A percentile compares a stretch with the other conserved stretches of the same genome.
Conservation (phyloP, 2,113 vertebrate species). For the Apodemus sylvaticus region DNA sequence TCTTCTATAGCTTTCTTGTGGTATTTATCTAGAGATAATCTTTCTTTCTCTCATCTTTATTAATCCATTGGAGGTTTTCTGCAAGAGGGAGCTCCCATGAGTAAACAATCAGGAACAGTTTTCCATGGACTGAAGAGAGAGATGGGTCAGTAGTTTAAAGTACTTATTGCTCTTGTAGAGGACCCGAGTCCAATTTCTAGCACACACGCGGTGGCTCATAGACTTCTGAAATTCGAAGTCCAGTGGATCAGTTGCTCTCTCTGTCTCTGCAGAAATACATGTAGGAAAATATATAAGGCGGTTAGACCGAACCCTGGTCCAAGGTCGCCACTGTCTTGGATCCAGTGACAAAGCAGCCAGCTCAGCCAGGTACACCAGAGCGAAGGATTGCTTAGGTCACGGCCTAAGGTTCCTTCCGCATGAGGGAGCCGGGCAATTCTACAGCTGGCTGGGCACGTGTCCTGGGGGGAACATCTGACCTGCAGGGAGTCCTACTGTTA, state of each 20-base stretch:
- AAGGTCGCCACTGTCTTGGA: too few species aligned
- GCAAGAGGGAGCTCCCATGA: background rate
- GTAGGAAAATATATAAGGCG: background rate
- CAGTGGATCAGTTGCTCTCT: background rate
- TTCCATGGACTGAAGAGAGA: background rate
- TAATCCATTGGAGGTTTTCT: background rate
- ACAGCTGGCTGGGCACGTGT: too few species aligned
- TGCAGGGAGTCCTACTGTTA: too few species aligned
- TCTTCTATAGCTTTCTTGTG: background rate
- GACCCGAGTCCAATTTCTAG: background rate
- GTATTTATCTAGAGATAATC: background rate
- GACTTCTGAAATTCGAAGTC: background rate
- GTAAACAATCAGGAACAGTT: background rate
- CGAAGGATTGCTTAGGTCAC: too few species aligned
- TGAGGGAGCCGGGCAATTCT: too few species aligned
- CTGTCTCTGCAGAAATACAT: background rate
- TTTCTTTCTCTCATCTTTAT: background rate
- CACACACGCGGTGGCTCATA: background rate
- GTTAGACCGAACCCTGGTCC: too few species aligned
- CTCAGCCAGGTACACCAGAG: too few species aligned
- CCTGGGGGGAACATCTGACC: too few species aligned
- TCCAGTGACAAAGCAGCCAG: too few species aligned
- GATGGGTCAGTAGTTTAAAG: background rate
- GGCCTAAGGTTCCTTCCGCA: too few species aligned
- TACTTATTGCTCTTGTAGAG: background rate